Base-by-base conservation (phyloP, 2,888 invertebrate genomes). In the Sceliomorpha sp. region DNA sequence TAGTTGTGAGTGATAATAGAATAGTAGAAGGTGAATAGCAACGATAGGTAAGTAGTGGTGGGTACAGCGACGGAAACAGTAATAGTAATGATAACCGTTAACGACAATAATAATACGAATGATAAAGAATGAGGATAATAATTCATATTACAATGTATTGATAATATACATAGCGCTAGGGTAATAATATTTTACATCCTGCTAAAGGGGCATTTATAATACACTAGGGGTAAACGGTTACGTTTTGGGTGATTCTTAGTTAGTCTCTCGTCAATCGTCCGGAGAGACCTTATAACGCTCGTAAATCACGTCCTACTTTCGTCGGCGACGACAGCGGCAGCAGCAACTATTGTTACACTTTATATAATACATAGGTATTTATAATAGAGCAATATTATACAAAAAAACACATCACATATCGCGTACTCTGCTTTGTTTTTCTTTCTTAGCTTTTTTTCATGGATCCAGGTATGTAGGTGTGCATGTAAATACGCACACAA, bases 331-430 rank as follows among this genome's bases (percentile, higher is more conserved):
- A 66, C 74, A 68, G 69, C 64, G 68, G 77, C 79, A 72, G 77
- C 80, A 70, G 78, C 82, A 83, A 81, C 83, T 84, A 86, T 84
- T 79, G 78, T 84, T 85, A 86, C 83, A 83, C 63, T 83, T 20
- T 78, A 84, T 88, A 88, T 87, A 85, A 83, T 88, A 88, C 87
- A 88, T 86, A 87, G 85, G 84, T 87, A 87, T 87, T 86, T 87
- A 86, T 88, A 86, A 64, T 87, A 85, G 84, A 86, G 83, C 83
- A 84, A 78, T 87, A 86, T 87, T 84, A 86, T 87, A 87, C 86
- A 87, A 86, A 85, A 20, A 85, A 88, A 87, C 84, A 87, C 86
- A 87, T 87, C 86, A 87, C 88, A 87, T 86, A 84, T 82, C 83
- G 84, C 82, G 80, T 75, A 77, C n/a, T n/a, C n/a, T 80, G 84